Conservation (phyloP, 2,797 vertebrate species). For the Eleutherodactylus coqui region DNA sequence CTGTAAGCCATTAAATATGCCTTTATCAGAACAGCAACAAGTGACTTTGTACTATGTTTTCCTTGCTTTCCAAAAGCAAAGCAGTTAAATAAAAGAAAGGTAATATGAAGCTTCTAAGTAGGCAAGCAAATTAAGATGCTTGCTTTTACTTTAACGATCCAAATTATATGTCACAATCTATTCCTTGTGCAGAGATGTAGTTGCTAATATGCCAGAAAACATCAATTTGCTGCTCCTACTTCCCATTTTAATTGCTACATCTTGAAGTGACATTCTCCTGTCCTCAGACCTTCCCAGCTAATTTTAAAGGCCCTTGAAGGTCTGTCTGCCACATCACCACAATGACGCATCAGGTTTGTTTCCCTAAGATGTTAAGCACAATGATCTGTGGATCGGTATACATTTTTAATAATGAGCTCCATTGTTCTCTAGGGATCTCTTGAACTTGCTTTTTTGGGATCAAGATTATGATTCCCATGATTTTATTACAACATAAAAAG, state of each 20-base stretch:
- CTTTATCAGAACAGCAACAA: background rate
- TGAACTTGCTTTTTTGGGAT: background rate
- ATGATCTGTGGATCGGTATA: constrained; percentile 42
- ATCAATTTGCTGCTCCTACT: constrained; percentile 59
- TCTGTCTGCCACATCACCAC: constrained; percentile 34
- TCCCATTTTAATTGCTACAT: constrained; percentile 58
- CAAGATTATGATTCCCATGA: background rate
- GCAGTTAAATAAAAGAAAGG: constrained; percentile 46
- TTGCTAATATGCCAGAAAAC: constrained; percentile 62
- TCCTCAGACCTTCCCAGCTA: constrained; percentile 52
- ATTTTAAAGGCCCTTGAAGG: constrained; percentile 54
- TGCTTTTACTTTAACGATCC: constrained; percentile 44
- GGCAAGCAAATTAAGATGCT: constrained; percentile 17
- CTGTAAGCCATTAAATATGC: background rate
- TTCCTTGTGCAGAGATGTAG: constrained; percentile 42
- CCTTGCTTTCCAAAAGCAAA: background rate
- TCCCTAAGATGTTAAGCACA: constrained; percentile 26
- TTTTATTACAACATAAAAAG: background rate
- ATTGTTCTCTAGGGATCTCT: constrained; percentile 21
- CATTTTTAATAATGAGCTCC: constrained; percentile 51
- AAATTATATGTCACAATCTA: constrained; percentile 52
- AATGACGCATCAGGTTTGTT: constrained; percentile 4
- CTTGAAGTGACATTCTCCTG: constrained; percentile 57
- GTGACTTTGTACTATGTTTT: background rate
- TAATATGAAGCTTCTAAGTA: constrained; percentile 21